Evolutionary conservation across 2,113 vertebrate species (phyloP), one percentile per base, ranked within the genome.

Genomic region (Otis tarda): DNA sequence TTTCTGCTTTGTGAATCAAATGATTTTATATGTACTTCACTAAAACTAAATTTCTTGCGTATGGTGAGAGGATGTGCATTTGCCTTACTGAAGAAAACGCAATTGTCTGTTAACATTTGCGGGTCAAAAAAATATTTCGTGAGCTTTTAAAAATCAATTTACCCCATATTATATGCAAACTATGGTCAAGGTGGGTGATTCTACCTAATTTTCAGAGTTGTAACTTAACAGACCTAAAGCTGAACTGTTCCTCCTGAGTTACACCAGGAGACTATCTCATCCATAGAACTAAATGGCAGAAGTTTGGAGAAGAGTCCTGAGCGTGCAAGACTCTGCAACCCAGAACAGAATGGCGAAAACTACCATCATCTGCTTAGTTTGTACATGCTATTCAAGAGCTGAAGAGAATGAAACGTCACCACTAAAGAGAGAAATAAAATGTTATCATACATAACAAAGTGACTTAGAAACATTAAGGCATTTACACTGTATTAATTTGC

Each of bases 401-500:
- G 41, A 59, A 67, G 39, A 55, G 47, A 63, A 77, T 41, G 28
- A 90, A 94, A 83, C 74, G 75, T 95, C 84, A 63, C 56, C 79
- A 78, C 45, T 87, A 82, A 76, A 90, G 69, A 93, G 78, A 50
- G 45, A 79, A 49, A 49, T 68, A 91, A 94, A 96, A 93, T 67
- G 73, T 89, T 97, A 94, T 67, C 24, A 14, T 83, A 87, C 90
- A 82, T 87, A 96, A 92, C 71, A 75, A 92, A 95, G 86, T 67
- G 68, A 89, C 87, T 92, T 92, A 53, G 88, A 89, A 75, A 96
- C 71, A 88, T 82, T 14, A 86, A 92, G 39, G 65, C 83, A 83
- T 92, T 94, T 95, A 96, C 85, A 89, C 83, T 53, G 70, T 77
- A 83, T 50, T 71, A 97, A 96, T 96, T 96, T 95, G 89, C 96